Percentiles rank a stretch among this genome's conserved stretches.
These are phyloP conservation scores for Protophormia terraenovae DNA, from an alignment of 2,888 invertebrate species.

Conservation along the genomic window DNA sequence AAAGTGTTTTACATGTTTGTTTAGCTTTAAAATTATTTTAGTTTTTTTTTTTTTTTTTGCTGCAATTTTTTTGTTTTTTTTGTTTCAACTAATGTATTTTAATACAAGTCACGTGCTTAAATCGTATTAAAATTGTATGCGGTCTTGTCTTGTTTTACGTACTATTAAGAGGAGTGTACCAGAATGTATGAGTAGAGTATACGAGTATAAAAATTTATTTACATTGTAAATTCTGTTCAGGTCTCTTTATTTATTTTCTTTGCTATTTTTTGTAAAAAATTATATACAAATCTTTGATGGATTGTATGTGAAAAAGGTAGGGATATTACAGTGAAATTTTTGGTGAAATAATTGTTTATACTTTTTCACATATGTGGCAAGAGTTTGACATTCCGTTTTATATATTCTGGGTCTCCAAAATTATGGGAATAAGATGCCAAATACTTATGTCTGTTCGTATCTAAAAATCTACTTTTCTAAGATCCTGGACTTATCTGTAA, in stretches of 20 bases:
- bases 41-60: no score
- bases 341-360: background rate
- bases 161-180: background rate
- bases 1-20: constrained; percentile 36
- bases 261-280: background rate
- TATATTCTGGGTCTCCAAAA: no score
- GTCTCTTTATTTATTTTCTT: background rate
- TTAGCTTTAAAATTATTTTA: constrained; percentile 2
- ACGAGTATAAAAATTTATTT: background rate
- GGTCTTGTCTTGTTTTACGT: constrained; percentile 34
- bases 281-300: no score
- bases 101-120: constrained; percentile 61
- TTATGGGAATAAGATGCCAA: no score
- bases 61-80: background rate
- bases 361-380: no score
- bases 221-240: background rate
- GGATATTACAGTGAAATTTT: background rate
- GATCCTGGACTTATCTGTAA: no score
- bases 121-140: constrained; percentile 42
- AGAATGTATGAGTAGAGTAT: background rate
- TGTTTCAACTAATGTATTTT: background rate
- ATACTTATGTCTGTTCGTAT: no score
- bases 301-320: background rate
- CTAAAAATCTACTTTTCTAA: no score
- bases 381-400: no score